Evolutionary conservation across 2,113 vertebrate species (phyloP).

Genomic region (Oncorhynchus keta): DNA sequence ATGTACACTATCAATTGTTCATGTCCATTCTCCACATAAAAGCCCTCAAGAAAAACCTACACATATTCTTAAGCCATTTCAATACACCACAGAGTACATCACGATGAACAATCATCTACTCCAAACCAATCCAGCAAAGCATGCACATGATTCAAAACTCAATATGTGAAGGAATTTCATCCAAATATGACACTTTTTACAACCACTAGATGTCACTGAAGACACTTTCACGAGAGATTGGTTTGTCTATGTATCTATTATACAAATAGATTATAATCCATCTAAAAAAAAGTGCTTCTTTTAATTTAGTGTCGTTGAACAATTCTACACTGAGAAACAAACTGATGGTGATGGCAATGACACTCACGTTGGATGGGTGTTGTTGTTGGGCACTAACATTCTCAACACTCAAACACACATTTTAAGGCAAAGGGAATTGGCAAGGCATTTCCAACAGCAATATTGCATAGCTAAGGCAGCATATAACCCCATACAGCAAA

Average conservation of each 20-base stretch:
- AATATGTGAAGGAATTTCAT: not conserved
- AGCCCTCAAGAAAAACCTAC: conserved; percentile 27
- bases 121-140: conserved; percentile 7
- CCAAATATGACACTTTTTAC: conserved; percentile 3
- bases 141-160: not conserved
- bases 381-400: conserved; percentile 2
- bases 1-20: conserved; percentile 50
- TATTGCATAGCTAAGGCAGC: conserved; percentile 80
- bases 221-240: not conserved
- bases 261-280: not conserved
- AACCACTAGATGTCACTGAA: conserved; percentile 59
- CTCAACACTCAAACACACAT: conserved; percentile 41
- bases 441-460: conserved; percentile 75
- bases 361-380: conserved; percentile 25
- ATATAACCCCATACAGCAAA: conserved; percentile 54
- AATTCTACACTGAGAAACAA: conserved; percentile 20
- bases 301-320: not conserved
- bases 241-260: not conserved
- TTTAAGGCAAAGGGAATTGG: conserved; percentile 76
- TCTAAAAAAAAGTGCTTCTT: not conserved
- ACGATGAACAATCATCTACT: conserved; percentile 15
- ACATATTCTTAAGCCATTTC: not conserved
- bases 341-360: conserved; percentile 37
- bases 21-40: conserved; percentile 39
- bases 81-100: conserved; percentile 1